Conservation (phyloP, 2,888 invertebrate genomes). For the Cylindroiulus punctatus region DNA sequence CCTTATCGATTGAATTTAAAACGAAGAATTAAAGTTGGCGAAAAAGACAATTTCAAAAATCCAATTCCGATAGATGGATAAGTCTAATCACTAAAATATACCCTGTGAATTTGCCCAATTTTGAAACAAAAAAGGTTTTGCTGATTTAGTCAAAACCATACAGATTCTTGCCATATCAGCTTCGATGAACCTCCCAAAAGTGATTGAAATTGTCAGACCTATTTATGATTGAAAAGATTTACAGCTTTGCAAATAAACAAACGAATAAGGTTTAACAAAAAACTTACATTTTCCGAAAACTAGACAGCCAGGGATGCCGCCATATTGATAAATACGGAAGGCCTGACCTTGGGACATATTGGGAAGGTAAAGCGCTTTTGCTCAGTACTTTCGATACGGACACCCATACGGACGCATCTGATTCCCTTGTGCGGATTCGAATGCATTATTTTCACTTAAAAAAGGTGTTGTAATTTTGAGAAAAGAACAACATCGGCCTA, state of each 20-base stretch:
- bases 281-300: no score
- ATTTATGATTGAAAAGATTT: background rate
- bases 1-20: conserved; percentile 43
- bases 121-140: background rate
- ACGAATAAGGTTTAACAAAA: no score
- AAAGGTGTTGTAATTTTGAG: no score
- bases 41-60: conserved; percentile 44
- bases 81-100: conserved; percentile 26
- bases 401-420: no score
- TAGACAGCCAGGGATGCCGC: no score
- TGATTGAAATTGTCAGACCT: background rate
- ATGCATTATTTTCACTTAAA: no score
- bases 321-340: no score
- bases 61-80: conserved; percentile 1
- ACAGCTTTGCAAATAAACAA: background rate
- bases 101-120: background rate
- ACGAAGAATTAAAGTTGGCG: conserved; percentile 47
- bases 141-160: conserved; percentile 26
- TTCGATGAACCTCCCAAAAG: background rate
- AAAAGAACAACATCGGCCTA: no score
- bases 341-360: no score
- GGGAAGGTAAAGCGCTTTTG: no score
- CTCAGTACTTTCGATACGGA: no score
- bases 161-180: background rate
- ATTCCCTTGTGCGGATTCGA: no score